Percentiles rank a stretch among this genome's conserved stretches.
Conservation (phyloP, 2,888 invertebrate species). For the Erpobdella octoculata region DNA sequence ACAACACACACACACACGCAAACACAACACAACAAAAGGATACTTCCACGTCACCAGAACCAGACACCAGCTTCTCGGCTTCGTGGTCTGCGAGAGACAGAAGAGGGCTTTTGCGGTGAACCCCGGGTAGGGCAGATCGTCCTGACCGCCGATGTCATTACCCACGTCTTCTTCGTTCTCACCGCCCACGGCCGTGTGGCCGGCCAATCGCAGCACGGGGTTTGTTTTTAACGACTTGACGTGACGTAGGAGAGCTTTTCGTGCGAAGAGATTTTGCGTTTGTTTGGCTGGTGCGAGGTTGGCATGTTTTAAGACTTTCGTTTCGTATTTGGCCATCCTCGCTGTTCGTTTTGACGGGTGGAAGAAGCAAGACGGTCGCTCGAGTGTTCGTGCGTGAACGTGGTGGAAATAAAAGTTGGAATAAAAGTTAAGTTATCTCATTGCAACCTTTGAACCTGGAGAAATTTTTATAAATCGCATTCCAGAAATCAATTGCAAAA, state of each 20-base stretch:
- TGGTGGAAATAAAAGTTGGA: too few relatives aligned
- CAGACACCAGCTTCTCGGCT: slow-evolving; percentile 87
- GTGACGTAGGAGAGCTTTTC: slow-evolving; percentile 20
- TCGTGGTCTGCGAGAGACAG: slow-evolving; percentile 80
- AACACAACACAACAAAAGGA: slow-evolving; percentile 65
- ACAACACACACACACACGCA: not conserved
- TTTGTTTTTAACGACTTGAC: slow-evolving; percentile 24
- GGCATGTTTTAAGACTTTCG: too few relatives aligned
- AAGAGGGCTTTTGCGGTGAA: slow-evolving; percentile 77
- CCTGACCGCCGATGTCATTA: not conserved
- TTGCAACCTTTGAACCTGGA: too few relatives aligned
- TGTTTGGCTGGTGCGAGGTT: too few relatives aligned
- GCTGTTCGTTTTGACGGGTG: too few relatives aligned
- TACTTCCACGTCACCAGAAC: slow-evolving; percentile 97
- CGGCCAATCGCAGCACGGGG: slow-evolving; percentile 23
- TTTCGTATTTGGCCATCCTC: too few relatives aligned
- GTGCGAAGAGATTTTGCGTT: slow-evolving; percentile 16
- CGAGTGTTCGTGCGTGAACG: too few relatives aligned
- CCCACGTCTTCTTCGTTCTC: slow-evolving; percentile 13
- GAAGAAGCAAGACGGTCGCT: too few relatives aligned
- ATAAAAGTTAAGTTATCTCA: too few relatives aligned
- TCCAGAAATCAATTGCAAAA: too few relatives aligned
- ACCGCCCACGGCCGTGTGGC: slow-evolving; percentile 25
- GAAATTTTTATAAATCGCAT: too few relatives aligned
- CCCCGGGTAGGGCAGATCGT: slow-evolving; percentile 74